These are phyloP conservation scores for Prunella strophiata DNA, from an alignment of 2,797 vertebrate species.

Conservation along the genomic window DNA sequence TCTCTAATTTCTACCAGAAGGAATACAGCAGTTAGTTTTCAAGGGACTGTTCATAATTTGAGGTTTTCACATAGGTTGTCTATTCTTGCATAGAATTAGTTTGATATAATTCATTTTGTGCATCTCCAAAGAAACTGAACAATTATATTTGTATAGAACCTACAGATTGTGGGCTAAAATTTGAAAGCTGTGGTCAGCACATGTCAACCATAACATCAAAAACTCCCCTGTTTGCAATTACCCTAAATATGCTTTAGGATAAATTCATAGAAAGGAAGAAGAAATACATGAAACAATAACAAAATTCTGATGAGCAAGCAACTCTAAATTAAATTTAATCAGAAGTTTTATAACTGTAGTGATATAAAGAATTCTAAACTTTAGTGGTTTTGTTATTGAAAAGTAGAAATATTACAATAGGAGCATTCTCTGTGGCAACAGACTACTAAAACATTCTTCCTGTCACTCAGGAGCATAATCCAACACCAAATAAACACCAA, in stretches of 20 bases:
- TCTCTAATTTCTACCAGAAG: neutral
- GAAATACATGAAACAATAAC: neutral
- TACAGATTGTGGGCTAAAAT: neutral
- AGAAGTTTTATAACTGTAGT: slow-evolving; percentile 19
- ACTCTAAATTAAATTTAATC: slow-evolving; percentile 14
- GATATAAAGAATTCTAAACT: slow-evolving; percentile 5
- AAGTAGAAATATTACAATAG: neutral
- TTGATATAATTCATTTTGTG: slow-evolving; percentile 42
- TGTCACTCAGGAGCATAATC: neutral
- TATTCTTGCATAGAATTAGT: slow-evolving; percentile 40
- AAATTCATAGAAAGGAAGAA: neutral
- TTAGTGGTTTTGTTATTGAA: neutral
- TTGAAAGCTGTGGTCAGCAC: neutral
- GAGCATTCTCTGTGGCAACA: slow-evolving; percentile 41
- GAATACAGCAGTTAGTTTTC: slow-evolving; percentile 31
- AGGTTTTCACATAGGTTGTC: slow-evolving; percentile 16
- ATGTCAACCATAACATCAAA: neutral
- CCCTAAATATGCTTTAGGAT: neutral
- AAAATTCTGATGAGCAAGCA: slow-evolving; percentile 30
- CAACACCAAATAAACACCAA: neutral
- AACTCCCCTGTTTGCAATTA: neutral
- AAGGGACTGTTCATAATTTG: slow-evolving; percentile 49
- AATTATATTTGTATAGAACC: neutral
- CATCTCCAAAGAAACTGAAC: slow-evolving; percentile 13
- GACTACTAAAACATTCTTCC: slow-evolving; percentile 12